Evolutionary conservation across 2,797 vertebrate species (phyloP), one percentile per base, ranked within the genome.

Genomic region (Sciurus carolinensis): DNA sequence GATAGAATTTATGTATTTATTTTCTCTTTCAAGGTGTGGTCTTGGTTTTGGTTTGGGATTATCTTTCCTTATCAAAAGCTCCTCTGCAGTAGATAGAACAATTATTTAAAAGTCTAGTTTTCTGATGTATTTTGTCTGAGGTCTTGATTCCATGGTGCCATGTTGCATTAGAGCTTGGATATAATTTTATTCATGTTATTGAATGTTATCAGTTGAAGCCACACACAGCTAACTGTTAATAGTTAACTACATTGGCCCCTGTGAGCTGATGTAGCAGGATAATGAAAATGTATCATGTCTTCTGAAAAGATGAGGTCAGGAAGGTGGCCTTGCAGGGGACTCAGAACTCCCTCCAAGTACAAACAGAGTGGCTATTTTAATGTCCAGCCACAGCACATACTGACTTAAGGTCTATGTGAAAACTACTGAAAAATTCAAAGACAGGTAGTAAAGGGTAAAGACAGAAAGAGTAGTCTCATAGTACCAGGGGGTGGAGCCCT

Each of bases 31-130:
- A 44, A 80, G 64, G 11, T 86, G 2, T 52, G 47, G 47, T 47
- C 50, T 75, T 82, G 9, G 22, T 69, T 91, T 93, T 84, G 22
- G 71, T 73, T 82, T 64, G 62, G 82, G 80, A 77, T 91, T 59
- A 5, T 79, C 44, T 88, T 75, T 73, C 76, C 67, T 64, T 88
- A 4, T 36, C 36, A 36, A 12, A 36, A 93, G 30, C 33, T 75
- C 54, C 59, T 80, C 52, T 42, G 13, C 6, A 44, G 62, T 30
- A 79, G 28, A 33, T 22, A 64, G 81, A 71, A 76, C n/a, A 24
- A 47, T 17, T 79, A n/a, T 79, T 86, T 50, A 15, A 72, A 79
- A 81, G 15, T n/a, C 6, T 36, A 26, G 5, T 39, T 52, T 72
- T 91, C 87, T 91, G 54, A 73, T 47, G 44, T 72, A 26, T 72